These are phyloP conservation scores for Polymixis flavicincta DNA, from an alignment of 2,888 invertebrate species.

Conservation along the genomic window DNA sequence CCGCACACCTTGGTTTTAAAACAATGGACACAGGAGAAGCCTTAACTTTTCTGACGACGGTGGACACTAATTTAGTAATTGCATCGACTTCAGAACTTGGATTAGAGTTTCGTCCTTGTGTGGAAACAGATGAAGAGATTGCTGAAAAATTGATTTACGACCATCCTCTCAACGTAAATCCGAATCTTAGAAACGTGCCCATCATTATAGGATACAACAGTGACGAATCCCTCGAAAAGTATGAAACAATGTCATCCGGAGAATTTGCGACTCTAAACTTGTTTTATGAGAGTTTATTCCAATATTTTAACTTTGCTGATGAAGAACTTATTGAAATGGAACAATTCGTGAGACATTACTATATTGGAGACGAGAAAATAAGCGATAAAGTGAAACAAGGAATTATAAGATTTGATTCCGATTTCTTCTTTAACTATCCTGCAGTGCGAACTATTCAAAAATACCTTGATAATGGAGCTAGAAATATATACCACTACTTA, in stretches of 20 bases:
- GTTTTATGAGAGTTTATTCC: constrained; percentile 57
- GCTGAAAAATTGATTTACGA: constrained; percentile 69
- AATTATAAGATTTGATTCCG: constrained; percentile 73
- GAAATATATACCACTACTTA: constrained; percentile 73
- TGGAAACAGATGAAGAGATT: constrained; percentile 68
- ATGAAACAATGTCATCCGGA: constrained; percentile 52
- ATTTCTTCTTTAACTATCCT: constrained; percentile 70
- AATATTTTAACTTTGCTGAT: constrained; percentile 67
- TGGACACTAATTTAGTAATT: constrained; percentile 70
- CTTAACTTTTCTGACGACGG: constrained; percentile 70
- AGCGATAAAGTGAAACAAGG: constrained; percentile 63
- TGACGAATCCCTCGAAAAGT: constrained; percentile 63
- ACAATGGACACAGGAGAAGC: constrained; percentile 71
- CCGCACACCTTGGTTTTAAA: constrained; percentile 70
- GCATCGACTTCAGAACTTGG: constrained; percentile 66
- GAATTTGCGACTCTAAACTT: constrained; percentile 52
- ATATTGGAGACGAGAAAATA: constrained; percentile 73
- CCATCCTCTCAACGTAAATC: constrained; percentile 67
- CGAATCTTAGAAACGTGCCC: constrained; percentile 63
- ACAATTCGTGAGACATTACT: constrained; percentile 73
- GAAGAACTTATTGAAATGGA: constrained; percentile 60
- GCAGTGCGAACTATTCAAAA: constrained; percentile 68
- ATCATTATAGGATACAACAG: constrained; percentile 72
- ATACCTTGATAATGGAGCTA: constrained; percentile 70
- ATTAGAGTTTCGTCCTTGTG: constrained; percentile 69